Conservation (phyloP, 2,888 invertebrate genomes). For the Bombylius major region DNA sequence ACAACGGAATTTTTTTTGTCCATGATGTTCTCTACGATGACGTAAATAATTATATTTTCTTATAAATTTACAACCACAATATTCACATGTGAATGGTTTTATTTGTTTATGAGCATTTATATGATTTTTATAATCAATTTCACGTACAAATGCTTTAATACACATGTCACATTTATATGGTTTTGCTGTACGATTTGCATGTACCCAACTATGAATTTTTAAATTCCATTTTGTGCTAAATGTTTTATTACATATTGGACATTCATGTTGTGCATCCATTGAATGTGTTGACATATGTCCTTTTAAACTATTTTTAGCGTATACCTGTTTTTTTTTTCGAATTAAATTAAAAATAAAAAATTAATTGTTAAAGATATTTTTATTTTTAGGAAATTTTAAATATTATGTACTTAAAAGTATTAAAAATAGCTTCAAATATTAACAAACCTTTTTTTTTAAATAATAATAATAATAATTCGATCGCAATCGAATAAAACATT, state of each 20-base stretch:
- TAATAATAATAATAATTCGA: too few relatives aligned
- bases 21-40: constrained; percentile 74
- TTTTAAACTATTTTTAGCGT: constrained; percentile 65
- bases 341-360: constrained; percentile 14
- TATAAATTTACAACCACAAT: constrained; percentile 80
- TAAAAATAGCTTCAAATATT: too few relatives aligned
- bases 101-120: constrained; percentile 76
- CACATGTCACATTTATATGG: constrained; percentile 76
- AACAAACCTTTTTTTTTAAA: too few relatives aligned
- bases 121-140: constrained; percentile 68
- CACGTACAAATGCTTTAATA: constrained; percentile 72
- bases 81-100: constrained; percentile 73
- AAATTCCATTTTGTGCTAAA: constrained; percentile 87
- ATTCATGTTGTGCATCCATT: constrained; percentile 61
- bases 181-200: constrained; percentile 68
- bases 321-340: constrained; percentile 37
- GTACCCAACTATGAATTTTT: constrained; percentile 80
- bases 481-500: too few relatives aligned
- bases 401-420: too few relatives aligned
- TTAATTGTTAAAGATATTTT: too few relatives aligned
- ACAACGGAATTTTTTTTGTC: constrained; percentile 64
- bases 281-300: constrained; percentile 69
- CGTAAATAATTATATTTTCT: constrained; percentile 78
- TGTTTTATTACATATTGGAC: constrained; percentile 70
- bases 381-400: too few relatives aligned